A percentile compares a stretch with the other conserved stretches of the same genome.
Conservation (phyloP, 2,888 invertebrate species). For the Embidobia sp. region DNA sequence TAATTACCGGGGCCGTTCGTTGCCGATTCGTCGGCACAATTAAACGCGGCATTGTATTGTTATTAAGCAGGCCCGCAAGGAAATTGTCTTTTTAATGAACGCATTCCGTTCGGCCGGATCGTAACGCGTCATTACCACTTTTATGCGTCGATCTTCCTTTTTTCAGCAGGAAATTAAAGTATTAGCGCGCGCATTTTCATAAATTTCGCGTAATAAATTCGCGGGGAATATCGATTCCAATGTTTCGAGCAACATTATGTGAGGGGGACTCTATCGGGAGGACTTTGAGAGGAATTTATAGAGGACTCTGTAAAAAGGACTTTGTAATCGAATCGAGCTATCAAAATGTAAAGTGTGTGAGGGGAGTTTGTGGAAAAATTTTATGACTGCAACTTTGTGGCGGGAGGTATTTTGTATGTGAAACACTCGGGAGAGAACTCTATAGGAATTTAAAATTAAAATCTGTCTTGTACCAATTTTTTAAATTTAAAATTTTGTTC, state of each 20-base stretch:
- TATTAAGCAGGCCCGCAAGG: slow-evolving; percentile 28
- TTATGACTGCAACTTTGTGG: too few relatives aligned
- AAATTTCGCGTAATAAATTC: slow-evolving; percentile 12
- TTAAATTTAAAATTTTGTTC: too few relatives aligned
- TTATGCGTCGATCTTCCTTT: not conserved
- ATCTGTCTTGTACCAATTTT: too few relatives aligned
- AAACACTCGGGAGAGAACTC: too few relatives aligned
- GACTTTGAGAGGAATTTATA: too few relatives aligned
- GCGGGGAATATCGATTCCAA: slow-evolving; percentile 8
- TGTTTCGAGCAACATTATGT: slow-evolving; percentile 18
- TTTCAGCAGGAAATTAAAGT: slow-evolving; percentile 42
- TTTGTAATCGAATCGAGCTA: too few relatives aligned
- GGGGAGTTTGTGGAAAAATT: too few relatives aligned
- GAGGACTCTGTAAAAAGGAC: too few relatives aligned
- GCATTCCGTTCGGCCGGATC: slow-evolving; percentile 6
- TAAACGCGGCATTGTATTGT: slow-evolving; percentile 23
- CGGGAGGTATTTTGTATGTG: too few relatives aligned
- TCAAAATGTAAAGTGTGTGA: too few relatives aligned
- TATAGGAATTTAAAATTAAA: too few relatives aligned
- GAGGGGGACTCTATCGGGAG: too few relatives aligned
- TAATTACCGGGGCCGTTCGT: slow-evolving; percentile 38
- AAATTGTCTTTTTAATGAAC: slow-evolving; percentile 49
- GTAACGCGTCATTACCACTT: slow-evolving; percentile 9
- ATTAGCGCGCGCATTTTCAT: slow-evolving; percentile 24
- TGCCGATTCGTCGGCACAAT: slow-evolving; percentile 6